Conservation (phyloP, 2,113 vertebrate genomes). For the Morone chrysops region DNA sequence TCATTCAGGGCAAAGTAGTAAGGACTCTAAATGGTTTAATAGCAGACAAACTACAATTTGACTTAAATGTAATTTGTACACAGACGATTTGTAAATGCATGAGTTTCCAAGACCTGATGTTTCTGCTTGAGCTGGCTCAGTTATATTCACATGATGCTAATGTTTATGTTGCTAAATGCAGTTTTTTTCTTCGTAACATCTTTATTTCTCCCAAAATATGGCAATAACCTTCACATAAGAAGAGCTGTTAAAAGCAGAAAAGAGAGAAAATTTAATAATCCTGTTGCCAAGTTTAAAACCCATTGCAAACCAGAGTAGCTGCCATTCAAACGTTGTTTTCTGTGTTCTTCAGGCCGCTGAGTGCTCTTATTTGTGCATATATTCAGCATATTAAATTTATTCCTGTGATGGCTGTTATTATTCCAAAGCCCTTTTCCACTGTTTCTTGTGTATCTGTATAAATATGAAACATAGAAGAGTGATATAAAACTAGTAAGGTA, state of each 20-base stretch:
- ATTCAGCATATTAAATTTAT: neutral
- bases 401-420: neutral
- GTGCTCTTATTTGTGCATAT: neutral
- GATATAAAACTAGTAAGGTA: neutral
- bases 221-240: neutral
- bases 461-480: neutral
- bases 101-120: neutral
- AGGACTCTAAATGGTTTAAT: neutral
- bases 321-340: neutral
- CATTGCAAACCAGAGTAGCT: neutral
- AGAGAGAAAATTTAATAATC: neutral
- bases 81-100: too few species aligned
- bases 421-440: neutral
- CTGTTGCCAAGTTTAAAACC: neutral
- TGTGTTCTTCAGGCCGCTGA: too few species aligned
- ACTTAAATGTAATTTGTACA: neutral
- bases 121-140: neutral
- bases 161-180: neutral
- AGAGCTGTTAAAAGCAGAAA: neutral
- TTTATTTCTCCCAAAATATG: neutral
- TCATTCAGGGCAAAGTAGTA: too few species aligned
- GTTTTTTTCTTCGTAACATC: neutral
- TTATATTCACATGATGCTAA: neutral
- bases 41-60: neutral
- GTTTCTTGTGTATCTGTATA: neutral